Evolutionary conservation across 2,888 invertebrate species (phyloP), one percentile per base, ranked within the genome.

Genomic region (Temnothorax ravouxi): DNA sequence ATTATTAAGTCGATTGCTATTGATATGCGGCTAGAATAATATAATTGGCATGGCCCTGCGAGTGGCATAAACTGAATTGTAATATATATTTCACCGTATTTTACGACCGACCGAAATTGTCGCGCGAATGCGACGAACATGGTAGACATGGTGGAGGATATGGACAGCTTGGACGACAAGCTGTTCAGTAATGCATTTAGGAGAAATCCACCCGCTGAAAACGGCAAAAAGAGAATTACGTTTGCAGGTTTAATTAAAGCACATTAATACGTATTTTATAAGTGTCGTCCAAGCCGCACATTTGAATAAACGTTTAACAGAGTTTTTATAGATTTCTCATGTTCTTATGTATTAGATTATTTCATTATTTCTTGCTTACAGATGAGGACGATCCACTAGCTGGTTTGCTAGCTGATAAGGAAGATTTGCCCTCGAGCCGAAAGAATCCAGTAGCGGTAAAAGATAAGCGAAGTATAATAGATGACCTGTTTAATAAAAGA

Each of bases 401-500:
- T 52, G 92, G 91, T 86, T 84, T 93, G 52, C 54, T 92, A 67
- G 88, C 89, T 18, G 92, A 93, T 21, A 92, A 90, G 0, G 91
- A 91, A 25, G 87, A 86, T 79, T 87, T 86, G 74, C 72, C 62
- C 25, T 80, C 85, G 76, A 87, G 62, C 64, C 85, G 79, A 86
- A 89, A 83, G 71, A 89, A 81, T 72, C 50, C 84, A 72, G 59
- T 80, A 69, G 15, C 71, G 56, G 62, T 69, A 25, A 86, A 71
- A 62, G 77, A 76, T 3, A 93, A 91, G 72, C 89, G 88, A 47
- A 92, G 80, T 75, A 84, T 92, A 76, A 86, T 92, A 50, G 90
- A 91, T 38, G 88, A 92, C 88, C 91, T 94, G 41, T 94, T 94
- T 84, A 93, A 92, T 44, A 90, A 93, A 11, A 93, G 91, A 72